A percentile compares a stretch with the other conserved stretches of the same genome.
These are phyloP conservation scores for Muscicapa adusta DNA, from an alignment of 2,113 vertebrate species.

Conservation along the genomic window DNA sequence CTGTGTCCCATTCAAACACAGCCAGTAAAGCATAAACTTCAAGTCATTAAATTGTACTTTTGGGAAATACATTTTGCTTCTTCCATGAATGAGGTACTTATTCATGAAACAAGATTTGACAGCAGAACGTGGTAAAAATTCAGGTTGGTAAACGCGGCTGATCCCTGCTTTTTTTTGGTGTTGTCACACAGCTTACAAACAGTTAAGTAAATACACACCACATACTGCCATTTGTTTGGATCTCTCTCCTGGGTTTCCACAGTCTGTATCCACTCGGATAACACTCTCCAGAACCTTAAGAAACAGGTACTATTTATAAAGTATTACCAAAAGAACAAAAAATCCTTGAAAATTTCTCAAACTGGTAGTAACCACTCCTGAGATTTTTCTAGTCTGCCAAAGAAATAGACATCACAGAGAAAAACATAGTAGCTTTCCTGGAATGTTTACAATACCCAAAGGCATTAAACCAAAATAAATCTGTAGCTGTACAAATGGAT, in stretches of 20 bases:
- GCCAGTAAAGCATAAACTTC: fast-evolving
- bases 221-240: neutral
- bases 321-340: neutral
- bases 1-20: fast-evolving
- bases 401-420: neutral
- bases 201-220: fast-evolving
- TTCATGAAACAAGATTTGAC: neutral
- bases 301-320: neutral
- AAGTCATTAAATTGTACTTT: neutral
- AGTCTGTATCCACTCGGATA: neutral
- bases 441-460: neutral
- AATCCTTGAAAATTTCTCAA: neutral
- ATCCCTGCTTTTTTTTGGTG: no score
- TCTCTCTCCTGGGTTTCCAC: neutral
- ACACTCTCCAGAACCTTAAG: neutral
- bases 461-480: neutral
- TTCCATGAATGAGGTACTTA: neutral
- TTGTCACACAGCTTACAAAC: neutral
- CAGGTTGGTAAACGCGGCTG: neutral
- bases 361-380: neutral
- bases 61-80: neutral
- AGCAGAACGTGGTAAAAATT: neutral
- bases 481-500: neutral
- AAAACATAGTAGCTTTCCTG: neutral
- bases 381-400: neutral